These are phyloP conservation scores for Metridium senile DNA, from an alignment of 92 coral and sea anemone species.

Conservation along the genomic window DNA sequence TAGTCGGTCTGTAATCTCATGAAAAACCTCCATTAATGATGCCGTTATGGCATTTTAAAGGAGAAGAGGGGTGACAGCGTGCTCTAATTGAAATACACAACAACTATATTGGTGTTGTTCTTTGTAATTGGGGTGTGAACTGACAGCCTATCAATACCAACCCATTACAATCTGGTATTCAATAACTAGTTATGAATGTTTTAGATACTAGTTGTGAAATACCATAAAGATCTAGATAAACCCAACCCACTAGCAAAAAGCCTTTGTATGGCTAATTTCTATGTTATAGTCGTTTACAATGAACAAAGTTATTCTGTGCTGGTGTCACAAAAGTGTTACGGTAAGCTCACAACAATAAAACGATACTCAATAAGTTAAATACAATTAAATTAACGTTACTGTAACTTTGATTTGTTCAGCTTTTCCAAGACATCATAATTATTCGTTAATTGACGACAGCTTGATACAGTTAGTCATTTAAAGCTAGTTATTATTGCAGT, in stretches of 20 bases:
- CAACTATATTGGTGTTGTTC: conserved; percentile 41
- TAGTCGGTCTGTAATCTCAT: conserved; percentile 29
- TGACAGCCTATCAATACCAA: conserved; percentile 30
- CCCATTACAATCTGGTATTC: conserved; percentile 53
- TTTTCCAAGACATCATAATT: neutral
- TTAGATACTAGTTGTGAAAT: conserved; percentile 82
- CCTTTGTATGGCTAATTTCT: neutral
- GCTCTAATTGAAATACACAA: conserved; percentile 29
- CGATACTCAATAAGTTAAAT: conserved; percentile 19
- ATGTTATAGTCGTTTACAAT: conserved; percentile 7
- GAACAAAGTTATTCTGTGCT: conserved; percentile 16
- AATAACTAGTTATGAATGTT: conserved; percentile 51
- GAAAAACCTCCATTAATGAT: conserved; percentile 22
- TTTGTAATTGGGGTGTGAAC: conserved; percentile 61
- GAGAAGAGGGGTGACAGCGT: conserved; percentile 1
- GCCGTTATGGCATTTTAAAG: conserved; percentile 8
- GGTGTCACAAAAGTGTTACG: conserved; percentile 11
- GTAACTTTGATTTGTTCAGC: conserved; percentile 37
- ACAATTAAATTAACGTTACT: conserved; percentile 40
- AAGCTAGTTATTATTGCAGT: neutral
- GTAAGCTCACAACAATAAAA: conserved; percentile 28
- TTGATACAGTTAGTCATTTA: conserved; percentile 5
- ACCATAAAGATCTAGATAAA: conserved; percentile 35
- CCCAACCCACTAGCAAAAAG: neutral
- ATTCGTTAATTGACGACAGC: neutral